phyloP scores from a whole-genome alignment of 2,113 vertebrate genomes.

The Protomyctophum bolini region DNA sequence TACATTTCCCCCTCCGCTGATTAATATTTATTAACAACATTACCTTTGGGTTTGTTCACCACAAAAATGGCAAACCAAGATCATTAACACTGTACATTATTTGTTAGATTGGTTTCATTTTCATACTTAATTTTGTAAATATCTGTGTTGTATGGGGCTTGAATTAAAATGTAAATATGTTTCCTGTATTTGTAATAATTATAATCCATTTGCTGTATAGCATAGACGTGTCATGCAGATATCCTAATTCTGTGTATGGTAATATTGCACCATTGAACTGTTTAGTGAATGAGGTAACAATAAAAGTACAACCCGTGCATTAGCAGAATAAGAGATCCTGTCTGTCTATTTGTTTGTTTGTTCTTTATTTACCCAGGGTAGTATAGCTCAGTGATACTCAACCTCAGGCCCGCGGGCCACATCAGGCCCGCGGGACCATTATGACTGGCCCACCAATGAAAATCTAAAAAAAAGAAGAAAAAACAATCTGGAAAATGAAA shows the following conservation, averaged over 20 bases:
- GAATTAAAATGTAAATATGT: slow-evolving; percentile 99
- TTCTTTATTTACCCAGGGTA: no score
- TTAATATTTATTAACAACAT: slow-evolving; percentile 51
- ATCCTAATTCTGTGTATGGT: slow-evolving; percentile 97
- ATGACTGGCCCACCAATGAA: no score
- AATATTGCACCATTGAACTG: slow-evolving; percentile 95
- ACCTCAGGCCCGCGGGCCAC: no score
- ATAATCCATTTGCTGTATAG: slow-evolving; percentile 99
- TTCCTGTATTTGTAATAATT: slow-evolving; percentile 99
- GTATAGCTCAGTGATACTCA: no score
- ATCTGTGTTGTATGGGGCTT: slow-evolving; percentile 95
- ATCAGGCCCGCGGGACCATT: no score
- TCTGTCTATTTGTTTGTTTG: slow-evolving; percentile 34
- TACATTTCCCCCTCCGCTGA: slow-evolving; percentile 56
- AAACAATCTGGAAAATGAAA: no score
- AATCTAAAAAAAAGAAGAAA: no score
- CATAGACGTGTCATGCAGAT: slow-evolving; percentile 97
- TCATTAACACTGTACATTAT: slow-evolving; percentile 91
- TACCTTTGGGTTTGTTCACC: slow-evolving; percentile 60
- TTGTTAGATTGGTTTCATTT: slow-evolving; percentile 89
- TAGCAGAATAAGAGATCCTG: slow-evolving; percentile 62
- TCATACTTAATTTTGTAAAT: slow-evolving; percentile 99
- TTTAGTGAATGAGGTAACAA: slow-evolving; percentile 97
- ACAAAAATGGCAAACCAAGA: slow-evolving; percentile 56
- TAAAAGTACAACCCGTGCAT: slow-evolving; percentile 95